Evolutionary conservation across 2,888 invertebrate species (phyloP).

Genomic region (Empis livida): DNA sequence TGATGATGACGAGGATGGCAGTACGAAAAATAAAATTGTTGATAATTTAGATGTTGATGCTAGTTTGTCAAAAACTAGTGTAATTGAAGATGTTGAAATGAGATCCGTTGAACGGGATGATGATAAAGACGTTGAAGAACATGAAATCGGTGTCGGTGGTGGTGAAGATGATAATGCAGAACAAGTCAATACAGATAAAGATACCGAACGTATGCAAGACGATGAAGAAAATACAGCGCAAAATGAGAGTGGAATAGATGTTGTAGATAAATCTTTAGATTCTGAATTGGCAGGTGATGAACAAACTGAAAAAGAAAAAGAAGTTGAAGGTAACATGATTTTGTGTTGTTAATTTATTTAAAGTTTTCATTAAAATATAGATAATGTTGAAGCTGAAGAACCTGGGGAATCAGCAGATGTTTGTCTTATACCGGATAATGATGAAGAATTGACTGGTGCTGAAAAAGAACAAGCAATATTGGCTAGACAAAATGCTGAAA

Average conservation of each 20-base stretch:
- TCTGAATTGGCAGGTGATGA: conserved; percentile 8
- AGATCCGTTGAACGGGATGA: conserved; percentile 11
- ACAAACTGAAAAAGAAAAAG: conserved; percentile 9
- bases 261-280: conserved; percentile 5
- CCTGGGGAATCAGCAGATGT: conserved; percentile 52
- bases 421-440: conserved; percentile 55
- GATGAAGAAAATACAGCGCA: conserved; percentile 7
- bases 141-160: conserved; percentile 5
- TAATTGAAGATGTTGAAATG: conserved; percentile 15
- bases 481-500: conserved; percentile 30
- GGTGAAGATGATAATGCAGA: conserved; percentile 11
- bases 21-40: conserved; percentile 6
- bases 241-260: conserved; percentile 8
- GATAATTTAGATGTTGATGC: conserved; percentile 11
- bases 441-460: conserved; percentile 51
- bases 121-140: conserved; percentile 9
- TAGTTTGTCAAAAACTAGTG: conserved; percentile 13
- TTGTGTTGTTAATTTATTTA: neutral
- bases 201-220: conserved; percentile 4
- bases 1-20: conserved; percentile 6
- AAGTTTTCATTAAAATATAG: conserved; percentile 15
- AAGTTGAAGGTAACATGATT: conserved; percentile 10
- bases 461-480: conserved; percentile 47
- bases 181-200: conserved; percentile 13
- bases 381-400: conserved; percentile 37